Base-by-base conservation (phyloP, 2,113 vertebrate species). In the Apistogramma diplotaenia region DNA sequence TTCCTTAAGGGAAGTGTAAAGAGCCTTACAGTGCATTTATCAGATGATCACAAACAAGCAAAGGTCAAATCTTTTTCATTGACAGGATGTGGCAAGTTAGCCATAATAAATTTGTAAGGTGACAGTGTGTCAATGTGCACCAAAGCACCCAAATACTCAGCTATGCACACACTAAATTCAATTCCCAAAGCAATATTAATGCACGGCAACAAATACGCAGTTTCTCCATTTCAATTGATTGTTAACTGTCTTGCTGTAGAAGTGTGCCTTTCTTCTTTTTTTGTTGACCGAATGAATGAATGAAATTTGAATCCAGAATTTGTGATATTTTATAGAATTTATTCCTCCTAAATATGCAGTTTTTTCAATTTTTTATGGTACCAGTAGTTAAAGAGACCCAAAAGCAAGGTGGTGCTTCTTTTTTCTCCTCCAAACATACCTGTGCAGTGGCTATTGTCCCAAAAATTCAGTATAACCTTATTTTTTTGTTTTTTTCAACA, bases 1-100 rank as follows among this genome's bases (percentile, higher is more conserved):
- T 49, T 49, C 15, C 16, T 67, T 67, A 27, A 67, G 8, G 23
- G 4, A 27, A 46, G 15, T 46, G 23, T 23, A 46, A 27, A 40
- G 27, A 23, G 23, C 23, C 21, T 67, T 27, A 19, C 18, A n/a
- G n/a, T n/a, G n/a, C n/a, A 46, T 67, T 67, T 67, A 23, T 46
- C 43, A 46, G 43, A 16, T 46, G 43, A 35, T 35, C 8, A 9
- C 33, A 35, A 35, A 46, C 43, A 46, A 16, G 3, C 2, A 46
- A 46, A 46, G 37, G 15, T 27, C 37, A 67, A 40, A 67, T 27
- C 37, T 19, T 27, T 16, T 46, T 46, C 46, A 40, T 46, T 19
- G 40, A 67, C 40, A 67, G 40, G 62, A 67, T 49, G 62, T 67
- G 23, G 23, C 15, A 67, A 46, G 59, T 40, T 62, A 62, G 23